phyloP scores from a whole-genome alignment of 2,888 invertebrate genomes.

The Apamea epomidion region DNA sequence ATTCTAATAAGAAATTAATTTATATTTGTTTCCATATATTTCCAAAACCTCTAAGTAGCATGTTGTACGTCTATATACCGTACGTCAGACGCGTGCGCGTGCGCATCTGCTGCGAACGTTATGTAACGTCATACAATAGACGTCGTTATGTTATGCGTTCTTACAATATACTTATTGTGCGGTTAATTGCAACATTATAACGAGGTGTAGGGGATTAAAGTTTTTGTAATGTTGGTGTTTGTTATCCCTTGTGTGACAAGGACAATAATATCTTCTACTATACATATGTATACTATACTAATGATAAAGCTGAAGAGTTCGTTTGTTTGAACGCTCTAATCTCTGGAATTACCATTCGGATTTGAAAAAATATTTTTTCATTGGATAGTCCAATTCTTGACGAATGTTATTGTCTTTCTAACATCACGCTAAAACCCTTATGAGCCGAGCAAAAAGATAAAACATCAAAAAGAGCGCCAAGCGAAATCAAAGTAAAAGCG shows the following conservation, averaged over 20 bases:
- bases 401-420: no score
- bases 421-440: no score
- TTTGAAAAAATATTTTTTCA: no score
- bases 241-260: neutral
- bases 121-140: conserved; percentile 60
- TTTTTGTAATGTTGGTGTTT: neutral
- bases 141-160: conserved; percentile 41
- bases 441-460: no score
- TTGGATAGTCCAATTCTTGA: no score
- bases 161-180: conserved; percentile 31
- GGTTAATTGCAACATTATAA: conserved; percentile 41
- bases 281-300: no score
- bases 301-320: no score
- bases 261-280: neutral
- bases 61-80: neutral
- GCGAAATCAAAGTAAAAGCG: no score
- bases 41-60: neutral
- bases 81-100: conserved; percentile 35
- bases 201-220: neutral
- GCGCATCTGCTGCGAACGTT: conserved; percentile 52
- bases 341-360: no score
- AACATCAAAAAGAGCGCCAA: no score
- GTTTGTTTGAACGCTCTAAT: no score
- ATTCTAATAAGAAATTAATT: no score
- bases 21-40: neutral